These are phyloP conservation scores for Apis florea DNA, from an alignment of 1,140 invertebrate species.

Conservation along the genomic window DNA sequence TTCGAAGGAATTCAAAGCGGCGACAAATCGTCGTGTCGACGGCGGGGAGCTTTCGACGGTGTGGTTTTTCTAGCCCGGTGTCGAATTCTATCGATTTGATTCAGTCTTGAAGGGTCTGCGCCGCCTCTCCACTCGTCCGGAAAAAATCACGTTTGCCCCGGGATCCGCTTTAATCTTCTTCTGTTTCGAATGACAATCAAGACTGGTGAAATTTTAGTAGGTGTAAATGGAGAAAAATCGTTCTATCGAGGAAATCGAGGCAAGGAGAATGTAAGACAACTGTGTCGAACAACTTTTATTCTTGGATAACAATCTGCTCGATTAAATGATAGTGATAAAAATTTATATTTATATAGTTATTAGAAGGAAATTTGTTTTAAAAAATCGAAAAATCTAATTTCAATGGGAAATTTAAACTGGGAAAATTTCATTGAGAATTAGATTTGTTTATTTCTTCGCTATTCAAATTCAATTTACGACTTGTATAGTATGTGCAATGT, in stretches of 20 bases:
- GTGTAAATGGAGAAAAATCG: neutral
- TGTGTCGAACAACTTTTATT: neutral
- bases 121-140: neutral
- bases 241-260: no score
- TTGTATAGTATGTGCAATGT: no score
- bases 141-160: neutral
- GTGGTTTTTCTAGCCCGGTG: neutral
- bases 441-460: no score
- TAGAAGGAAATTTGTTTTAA: no score
- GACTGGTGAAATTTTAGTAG: neutral
- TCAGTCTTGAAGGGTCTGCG: neutral
- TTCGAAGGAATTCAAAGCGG: slow-evolving; percentile 17
- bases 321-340: no score
- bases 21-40: slow-evolving; percentile 22
- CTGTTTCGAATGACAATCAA: slow-evolving; percentile 11
- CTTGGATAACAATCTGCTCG: neutral
- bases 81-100: slow-evolving; percentile 30
- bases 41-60: neutral
- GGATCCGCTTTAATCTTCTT: neutral
- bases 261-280: neutral
- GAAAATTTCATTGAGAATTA: no score
- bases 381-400: no score
- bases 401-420: no score
- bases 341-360: no score
- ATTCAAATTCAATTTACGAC: no score